Evolutionary conservation across 2,888 invertebrate genomes (phyloP).

Genomic region (Cosmia pyralina): DNA sequence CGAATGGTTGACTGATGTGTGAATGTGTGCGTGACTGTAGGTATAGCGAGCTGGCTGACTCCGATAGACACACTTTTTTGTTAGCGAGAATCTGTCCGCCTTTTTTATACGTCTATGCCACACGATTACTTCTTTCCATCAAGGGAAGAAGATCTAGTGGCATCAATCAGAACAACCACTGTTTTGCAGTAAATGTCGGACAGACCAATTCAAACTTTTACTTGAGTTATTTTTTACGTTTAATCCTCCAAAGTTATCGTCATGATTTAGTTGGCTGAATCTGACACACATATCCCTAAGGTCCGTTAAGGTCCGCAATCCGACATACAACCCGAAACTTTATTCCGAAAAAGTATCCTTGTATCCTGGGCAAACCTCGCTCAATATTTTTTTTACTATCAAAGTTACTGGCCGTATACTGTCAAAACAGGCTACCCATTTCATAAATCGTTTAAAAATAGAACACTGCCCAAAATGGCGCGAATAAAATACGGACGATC

Average conservation of each 20-base stretch:
- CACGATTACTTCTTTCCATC: not conserved
- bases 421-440: conserved; percentile 31
- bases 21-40: no score
- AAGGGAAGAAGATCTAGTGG: not conserved
- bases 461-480: conserved; percentile 29
- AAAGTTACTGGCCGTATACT: conserved; percentile 24
- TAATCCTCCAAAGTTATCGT: conserved; percentile 1
- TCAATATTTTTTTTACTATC: conserved; percentile 18
- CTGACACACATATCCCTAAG: conserved; percentile 16
- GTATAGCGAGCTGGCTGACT: no score
- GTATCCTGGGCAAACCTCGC: not conserved
- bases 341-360: conserved; percentile 17
- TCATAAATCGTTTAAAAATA: conserved; percentile 31
- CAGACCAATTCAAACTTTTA: not conserved
- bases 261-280: conserved; percentile 22
- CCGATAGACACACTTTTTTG: no score
- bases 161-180: not conserved
- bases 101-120: no score
- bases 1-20: no score
- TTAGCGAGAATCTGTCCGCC: no score
- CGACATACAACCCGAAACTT: conserved; percentile 12
- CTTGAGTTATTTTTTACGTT: conserved; percentile 3
- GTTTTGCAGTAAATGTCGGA: not conserved
- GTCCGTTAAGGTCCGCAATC: conserved; percentile 2
- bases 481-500: conserved; percentile 24